Percentiles rank a stretch among this genome's conserved stretches.
phyloP scores from a whole-genome alignment of 2,113 vertebrate genomes.

The Anolis carolinensis region DNA sequence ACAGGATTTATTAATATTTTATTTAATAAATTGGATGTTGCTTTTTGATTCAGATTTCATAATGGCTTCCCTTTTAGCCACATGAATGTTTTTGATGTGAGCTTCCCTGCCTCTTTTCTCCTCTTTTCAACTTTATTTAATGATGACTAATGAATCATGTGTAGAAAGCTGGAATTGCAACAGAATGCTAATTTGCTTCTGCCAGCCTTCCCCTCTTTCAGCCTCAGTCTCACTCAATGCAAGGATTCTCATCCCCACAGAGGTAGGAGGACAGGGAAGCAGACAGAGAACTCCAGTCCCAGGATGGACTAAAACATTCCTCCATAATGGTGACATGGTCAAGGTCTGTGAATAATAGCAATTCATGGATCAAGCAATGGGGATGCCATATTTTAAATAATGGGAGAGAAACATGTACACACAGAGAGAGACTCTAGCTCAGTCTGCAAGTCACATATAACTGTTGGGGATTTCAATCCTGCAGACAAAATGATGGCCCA shows the following conservation, averaged over 20 bases:
- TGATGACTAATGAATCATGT: not conserved
- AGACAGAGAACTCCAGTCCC: too few relatives aligned
- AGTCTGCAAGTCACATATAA: too few relatives aligned
- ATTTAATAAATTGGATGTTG: not conserved
- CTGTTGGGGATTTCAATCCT: too few relatives aligned
- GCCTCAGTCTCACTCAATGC: not conserved
- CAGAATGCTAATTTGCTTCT: not conserved
- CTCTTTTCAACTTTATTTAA: not conserved
- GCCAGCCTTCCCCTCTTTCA: not conserved
- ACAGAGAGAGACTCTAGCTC: too few relatives aligned
- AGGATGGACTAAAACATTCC: not conserved
- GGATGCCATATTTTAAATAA: too few relatives aligned
- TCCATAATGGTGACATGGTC: not conserved
- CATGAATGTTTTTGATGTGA: constrained; percentile 6
- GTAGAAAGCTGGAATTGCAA: not conserved
- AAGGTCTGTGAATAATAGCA: too few relatives aligned
- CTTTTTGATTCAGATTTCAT: not conserved
- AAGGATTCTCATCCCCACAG: not conserved
- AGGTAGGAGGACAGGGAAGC: too few relatives aligned
- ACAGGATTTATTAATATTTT: constrained; percentile 4
- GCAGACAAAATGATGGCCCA: too few relatives aligned
- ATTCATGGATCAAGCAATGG: too few relatives aligned
- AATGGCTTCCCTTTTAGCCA: not conserved
- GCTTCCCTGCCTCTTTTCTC: not conserved
- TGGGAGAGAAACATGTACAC: too few relatives aligned